A percentile compares a stretch with the other conserved stretches of the same genome.
Conservation (phyloP, 2,113 vertebrate species). For the Halcyon malimbica region DNA sequence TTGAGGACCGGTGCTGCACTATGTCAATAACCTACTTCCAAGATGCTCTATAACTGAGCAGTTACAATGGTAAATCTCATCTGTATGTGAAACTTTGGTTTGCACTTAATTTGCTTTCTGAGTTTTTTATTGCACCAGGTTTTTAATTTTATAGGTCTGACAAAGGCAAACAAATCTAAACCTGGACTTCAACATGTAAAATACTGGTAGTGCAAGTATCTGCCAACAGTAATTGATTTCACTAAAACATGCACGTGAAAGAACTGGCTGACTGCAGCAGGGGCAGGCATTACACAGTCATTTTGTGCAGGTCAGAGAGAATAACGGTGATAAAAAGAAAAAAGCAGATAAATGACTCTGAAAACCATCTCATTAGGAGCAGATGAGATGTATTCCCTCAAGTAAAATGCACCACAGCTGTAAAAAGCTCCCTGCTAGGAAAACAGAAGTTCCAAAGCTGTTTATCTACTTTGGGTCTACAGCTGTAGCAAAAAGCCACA, state of each 20-base stretch:
- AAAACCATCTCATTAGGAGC: neutral
- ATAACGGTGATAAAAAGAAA: neutral
- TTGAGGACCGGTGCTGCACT: neutral
- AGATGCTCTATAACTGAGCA: neutral
- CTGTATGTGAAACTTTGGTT: neutral
- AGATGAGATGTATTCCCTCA: neutral
- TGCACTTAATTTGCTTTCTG: neutral
- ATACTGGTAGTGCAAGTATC: neutral
- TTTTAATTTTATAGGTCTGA: neutral
- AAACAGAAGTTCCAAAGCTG: neutral
- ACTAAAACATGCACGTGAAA: neutral
- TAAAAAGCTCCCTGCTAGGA: neutral
- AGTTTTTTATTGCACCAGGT: neutral
- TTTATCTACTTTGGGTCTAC: neutral
- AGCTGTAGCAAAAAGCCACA: neutral
- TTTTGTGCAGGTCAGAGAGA: neutral
- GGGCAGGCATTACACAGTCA: neutral
- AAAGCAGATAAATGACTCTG: neutral
- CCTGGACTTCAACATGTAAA: neutral
- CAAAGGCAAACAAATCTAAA: neutral
- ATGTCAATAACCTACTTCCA: fast-evolving
- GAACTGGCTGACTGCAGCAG: neutral
- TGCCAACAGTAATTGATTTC: neutral
- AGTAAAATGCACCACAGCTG: conserved; percentile 6
- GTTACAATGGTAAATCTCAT: neutral